Conservation (phyloP, 2,888 invertebrate genomes). For the Colletes collaris region DNA sequence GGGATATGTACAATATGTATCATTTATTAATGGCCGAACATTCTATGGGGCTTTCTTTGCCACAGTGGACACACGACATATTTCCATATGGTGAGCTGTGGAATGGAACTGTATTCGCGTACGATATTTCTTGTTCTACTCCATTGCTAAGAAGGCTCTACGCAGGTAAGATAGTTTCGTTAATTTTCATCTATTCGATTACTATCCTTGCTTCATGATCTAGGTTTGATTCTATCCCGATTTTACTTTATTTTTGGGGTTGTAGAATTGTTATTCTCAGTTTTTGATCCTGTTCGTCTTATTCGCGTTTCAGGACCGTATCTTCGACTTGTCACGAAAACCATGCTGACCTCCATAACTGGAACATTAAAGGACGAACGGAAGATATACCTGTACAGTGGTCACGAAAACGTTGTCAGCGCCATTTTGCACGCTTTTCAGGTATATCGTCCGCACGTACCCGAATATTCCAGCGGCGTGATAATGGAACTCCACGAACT, state of each 20-base stretch:
- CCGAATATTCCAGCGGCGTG: constrained; percentile 85
- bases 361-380: constrained; percentile 77
- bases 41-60: constrained; percentile 84
- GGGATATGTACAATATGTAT: constrained; percentile 66
- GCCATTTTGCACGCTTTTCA: constrained; percentile 85
- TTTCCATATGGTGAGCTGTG: constrained; percentile 83
- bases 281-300: background rate
- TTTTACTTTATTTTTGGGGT: background rate
- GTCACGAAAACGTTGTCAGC: constrained; percentile 87
- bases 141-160: constrained; percentile 84
- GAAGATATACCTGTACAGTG: constrained; percentile 85
- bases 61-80: constrained; percentile 84
- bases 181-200: background rate
- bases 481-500: constrained; percentile 84
- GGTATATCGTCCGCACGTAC: constrained; percentile 85
- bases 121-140: constrained; percentile 84
- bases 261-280: background rate
- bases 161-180: constrained; percentile 80
- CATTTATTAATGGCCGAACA: constrained; percentile 81
- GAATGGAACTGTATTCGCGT: constrained; percentile 84
- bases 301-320: constrained; percentile 82
- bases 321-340: constrained; percentile 84
- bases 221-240: background rate
- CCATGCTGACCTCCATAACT: constrained; percentile 80
- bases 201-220: no score